phyloP scores from a whole-genome alignment of 1,140 invertebrate species.

The Drosophila melanica region DNA sequence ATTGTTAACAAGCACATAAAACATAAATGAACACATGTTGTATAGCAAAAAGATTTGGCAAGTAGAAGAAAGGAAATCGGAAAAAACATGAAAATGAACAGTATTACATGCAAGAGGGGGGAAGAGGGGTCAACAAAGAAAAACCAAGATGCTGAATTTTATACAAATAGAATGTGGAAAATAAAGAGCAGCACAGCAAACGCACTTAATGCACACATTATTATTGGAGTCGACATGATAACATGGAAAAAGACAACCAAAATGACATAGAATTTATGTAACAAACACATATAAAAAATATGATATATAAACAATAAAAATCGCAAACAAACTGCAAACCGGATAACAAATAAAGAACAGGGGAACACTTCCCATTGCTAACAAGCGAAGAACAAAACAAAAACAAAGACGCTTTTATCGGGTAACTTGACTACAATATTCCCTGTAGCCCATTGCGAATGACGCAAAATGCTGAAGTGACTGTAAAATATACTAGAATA shows the following conservation, averaged over 20 bases:
- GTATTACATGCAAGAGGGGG: conserved; percentile 45
- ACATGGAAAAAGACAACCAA: conserved; percentile 29
- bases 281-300: conserved; percentile 15
- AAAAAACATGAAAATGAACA: conserved; percentile 46
- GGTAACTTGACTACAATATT: background rate
- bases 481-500: too few species aligned
- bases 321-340: conserved; percentile 46
- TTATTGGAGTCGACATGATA: conserved; percentile 53
- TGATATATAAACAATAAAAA: conserved; percentile 56
- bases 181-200: conserved; percentile 8
- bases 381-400: conserved; percentile 48
- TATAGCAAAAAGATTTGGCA: conserved; percentile 18
- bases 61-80: conserved; percentile 10
- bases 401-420: background rate
- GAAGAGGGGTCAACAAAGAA: conserved; percentile 12
- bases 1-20: conserved; percentile 55
- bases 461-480: too few species aligned
- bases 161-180: background rate
- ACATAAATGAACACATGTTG: conserved; percentile 70
- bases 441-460: background rate
- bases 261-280: conserved; percentile 33
- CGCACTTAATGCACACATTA: conserved; percentile 54
- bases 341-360: conserved; percentile 36
- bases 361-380: conserved; percentile 38
- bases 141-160: background rate